phyloP scores from a whole-genome alignment of 2,113 vertebrate species.

The Arvicanthis niloticus region DNA sequence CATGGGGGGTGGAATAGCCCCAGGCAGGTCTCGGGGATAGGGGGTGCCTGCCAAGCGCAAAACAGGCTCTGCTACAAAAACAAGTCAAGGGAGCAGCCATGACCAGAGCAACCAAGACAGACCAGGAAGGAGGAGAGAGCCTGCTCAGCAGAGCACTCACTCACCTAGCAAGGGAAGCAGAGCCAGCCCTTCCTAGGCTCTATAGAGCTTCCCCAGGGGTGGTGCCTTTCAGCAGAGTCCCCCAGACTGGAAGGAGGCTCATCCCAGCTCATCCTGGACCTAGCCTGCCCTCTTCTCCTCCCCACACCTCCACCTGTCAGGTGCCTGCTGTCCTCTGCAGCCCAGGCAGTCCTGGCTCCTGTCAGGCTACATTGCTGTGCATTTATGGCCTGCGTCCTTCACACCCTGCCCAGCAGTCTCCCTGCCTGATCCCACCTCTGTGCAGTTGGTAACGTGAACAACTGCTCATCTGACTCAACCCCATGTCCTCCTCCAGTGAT shows the following conservation, averaged over 20 bases:
- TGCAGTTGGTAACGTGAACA: fast-evolving
- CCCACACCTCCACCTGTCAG: neutral
- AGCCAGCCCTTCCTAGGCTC: neutral
- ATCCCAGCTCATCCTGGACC: neutral
- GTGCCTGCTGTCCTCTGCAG: fast-evolving
- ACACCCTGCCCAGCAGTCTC: neutral
- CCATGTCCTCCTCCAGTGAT: neutral
- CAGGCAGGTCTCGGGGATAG: constrained; percentile 95
- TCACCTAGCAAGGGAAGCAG: neutral
- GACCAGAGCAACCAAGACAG: neutral
- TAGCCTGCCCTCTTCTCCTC: neutral
- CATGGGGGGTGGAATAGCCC: constrained; percentile 96
- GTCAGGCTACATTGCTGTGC: neutral
- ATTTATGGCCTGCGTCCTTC: fast-evolving
- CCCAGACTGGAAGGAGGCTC: too few relatives aligned
- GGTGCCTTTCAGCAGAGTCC: neutral
- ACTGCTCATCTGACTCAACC: neutral
- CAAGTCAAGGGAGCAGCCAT: neutral
- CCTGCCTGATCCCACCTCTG: neutral
- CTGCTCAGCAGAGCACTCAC: neutral
- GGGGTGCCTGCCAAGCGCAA: constrained; percentile 90
- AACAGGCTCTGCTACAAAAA: neutral
- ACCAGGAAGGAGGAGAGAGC: neutral
- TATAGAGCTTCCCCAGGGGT: neutral
- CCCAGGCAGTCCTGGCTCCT: neutral